Percentiles rank a stretch among this genome's conserved stretches.
These are phyloP conservation scores for Hyppa rectilinea DNA, from an alignment of 2,888 invertebrate genomes.

Conservation along the genomic window DNA sequence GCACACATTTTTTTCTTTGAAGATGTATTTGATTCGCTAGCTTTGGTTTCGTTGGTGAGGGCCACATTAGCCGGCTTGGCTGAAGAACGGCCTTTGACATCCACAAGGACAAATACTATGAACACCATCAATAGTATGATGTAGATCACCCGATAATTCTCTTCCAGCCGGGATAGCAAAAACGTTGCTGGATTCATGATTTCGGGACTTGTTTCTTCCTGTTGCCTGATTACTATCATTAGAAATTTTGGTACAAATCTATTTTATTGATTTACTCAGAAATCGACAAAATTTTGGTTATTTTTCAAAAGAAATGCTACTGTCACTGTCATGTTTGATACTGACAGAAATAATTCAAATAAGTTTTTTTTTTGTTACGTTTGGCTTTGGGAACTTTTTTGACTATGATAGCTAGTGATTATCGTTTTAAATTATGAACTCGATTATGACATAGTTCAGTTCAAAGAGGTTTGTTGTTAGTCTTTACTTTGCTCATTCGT, in stretches of 20 bases:
- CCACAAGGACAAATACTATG: slow-evolving; percentile 52
- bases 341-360: slow-evolving; percentile 43
- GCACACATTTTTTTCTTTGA: slow-evolving; percentile 27
- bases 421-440: slow-evolving; percentile 14
- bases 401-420: fast-evolving
- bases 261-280: slow-evolving; percentile 14
- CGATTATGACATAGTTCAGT: not conserved
- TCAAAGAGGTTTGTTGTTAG: not conserved
- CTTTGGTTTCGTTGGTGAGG: slow-evolving; percentile 14
- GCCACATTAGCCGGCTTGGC: slow-evolving; percentile 12
- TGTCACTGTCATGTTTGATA: slow-evolving; percentile 17
- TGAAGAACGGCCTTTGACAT: slow-evolving; percentile 26
- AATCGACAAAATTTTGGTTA: slow-evolving; percentile 25
- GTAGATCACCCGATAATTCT: slow-evolving; percentile 55
- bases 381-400: slow-evolving; percentile 36
- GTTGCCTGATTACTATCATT: slow-evolving; percentile 29
- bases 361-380: slow-evolving; percentile 1
- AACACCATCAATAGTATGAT: slow-evolving; percentile 56
- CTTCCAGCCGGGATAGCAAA: slow-evolving; percentile 52
- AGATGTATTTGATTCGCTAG: slow-evolving; percentile 15
- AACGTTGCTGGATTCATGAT: slow-evolving; percentile 61
- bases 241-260: slow-evolving; percentile 55
- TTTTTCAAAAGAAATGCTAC: slow-evolving; percentile 31
- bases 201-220: not conserved
- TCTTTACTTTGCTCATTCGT: not conserved